Evolutionary conservation across 2,113 vertebrate genomes (phyloP).

Genomic region (Oryzias woworae): DNA sequence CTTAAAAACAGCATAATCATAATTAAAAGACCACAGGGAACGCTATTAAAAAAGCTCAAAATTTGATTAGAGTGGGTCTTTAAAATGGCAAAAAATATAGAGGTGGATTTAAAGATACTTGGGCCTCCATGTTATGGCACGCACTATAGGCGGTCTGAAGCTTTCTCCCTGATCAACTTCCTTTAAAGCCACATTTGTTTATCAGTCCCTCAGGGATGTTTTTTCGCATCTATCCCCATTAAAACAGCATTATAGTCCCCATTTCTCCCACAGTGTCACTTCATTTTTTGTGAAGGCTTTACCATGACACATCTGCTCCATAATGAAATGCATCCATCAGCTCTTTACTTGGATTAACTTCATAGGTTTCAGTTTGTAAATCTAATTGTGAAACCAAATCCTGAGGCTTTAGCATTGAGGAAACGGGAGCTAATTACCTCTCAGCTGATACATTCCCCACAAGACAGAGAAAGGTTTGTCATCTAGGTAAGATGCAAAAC

Average conservation of each 20-base stretch:
- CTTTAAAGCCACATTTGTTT: conserved; percentile 36
- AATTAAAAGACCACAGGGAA: too few species aligned
- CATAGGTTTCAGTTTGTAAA: conserved; percentile 20
- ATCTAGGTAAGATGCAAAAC: too few species aligned
- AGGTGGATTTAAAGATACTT: background rate
- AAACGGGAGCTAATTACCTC: conserved; percentile 24
- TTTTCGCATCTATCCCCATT: conserved; percentile 48
- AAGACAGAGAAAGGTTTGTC: too few species aligned
- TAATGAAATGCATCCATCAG: conserved; percentile 42
- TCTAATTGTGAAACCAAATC: conserved; percentile 10
- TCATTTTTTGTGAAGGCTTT: conserved; percentile 38
- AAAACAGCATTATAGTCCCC: conserved; percentile 43
- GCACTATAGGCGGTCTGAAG: conserved; percentile 2
- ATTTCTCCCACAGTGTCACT: conserved; percentile 33
- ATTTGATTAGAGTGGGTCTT: too few species aligned
- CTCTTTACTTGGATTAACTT: conserved; percentile 26
- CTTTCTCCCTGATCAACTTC: conserved; percentile 19
- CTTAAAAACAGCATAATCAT: too few species aligned
- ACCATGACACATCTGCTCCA: conserved; percentile 21
- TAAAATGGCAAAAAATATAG: too few species aligned
- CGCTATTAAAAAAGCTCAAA: too few species aligned
- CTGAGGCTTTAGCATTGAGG: conserved; percentile 9
- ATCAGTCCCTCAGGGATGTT: conserved; percentile 43
- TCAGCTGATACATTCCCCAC: conserved; percentile 12
- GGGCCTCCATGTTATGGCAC: conserved; percentile 11